Evolutionary conservation across 1,140 invertebrate genomes (phyloP).

Genomic region (Temnothorax nylanderi): DNA sequence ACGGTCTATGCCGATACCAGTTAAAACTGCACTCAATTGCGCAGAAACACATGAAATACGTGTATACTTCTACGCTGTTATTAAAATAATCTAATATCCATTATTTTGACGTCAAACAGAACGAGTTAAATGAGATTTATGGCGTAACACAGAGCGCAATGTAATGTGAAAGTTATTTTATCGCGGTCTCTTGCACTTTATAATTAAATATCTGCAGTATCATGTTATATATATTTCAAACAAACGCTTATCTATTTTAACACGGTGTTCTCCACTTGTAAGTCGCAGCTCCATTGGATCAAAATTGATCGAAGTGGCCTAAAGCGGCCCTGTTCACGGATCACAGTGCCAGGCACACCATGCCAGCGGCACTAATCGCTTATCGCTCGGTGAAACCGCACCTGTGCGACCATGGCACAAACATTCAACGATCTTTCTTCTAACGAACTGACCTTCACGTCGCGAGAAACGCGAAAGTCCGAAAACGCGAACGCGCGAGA

Average conservation of each 20-base stretch:
- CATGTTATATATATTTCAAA: not conserved
- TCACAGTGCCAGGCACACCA: not conserved
- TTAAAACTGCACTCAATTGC: not conserved
- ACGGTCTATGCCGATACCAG: not conserved
- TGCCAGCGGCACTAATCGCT: slow-evolving; percentile 21
- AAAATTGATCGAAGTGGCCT: not conserved
- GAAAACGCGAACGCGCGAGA: not conserved
- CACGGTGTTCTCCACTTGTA: not conserved
- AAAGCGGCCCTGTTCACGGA: not conserved
- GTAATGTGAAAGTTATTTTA: slow-evolving; percentile 16
- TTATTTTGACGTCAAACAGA: not conserved
- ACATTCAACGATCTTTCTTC: not conserved
- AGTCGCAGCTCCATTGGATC: not conserved
- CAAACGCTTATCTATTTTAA: not conserved
- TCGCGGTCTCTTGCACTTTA: not conserved
- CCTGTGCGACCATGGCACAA: not conserved
- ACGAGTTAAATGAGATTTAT: not conserved
- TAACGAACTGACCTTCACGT: not conserved
- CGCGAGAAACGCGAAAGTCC: not conserved
- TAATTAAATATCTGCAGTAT: not conserved
- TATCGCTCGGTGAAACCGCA: slow-evolving; percentile 29
- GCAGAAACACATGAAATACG: not conserved
- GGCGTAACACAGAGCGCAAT: not conserved
- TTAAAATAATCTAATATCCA: slow-evolving; percentile 2
- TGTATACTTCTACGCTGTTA: not conserved